Base-by-base conservation (phyloP, 2,113 vertebrate genomes). In the Mohoua ochrocephala region DNA sequence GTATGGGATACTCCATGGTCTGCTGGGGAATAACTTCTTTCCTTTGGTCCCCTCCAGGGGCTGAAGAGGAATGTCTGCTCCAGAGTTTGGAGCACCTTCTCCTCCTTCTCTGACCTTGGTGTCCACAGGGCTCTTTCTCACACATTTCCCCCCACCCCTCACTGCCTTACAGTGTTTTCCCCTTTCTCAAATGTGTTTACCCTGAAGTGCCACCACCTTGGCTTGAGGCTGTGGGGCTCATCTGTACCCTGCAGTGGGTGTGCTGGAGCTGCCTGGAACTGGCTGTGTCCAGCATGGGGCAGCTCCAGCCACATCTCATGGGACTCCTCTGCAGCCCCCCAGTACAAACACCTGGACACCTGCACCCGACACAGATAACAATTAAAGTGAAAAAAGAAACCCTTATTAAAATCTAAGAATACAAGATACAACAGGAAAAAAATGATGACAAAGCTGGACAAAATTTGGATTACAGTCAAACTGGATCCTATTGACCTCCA, bases 141-240 rank as follows among this genome's bases (percentile, higher is more conserved):
- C 0, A 6, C 12, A 12, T 64, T 57, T 50, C 0, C 13, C 15
- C 24, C 5, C 6, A 42, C 3, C 2, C 2, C 7, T 37, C 52
- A 20, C 23, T 26, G n/a, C 12, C 42, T 23, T 33, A 41, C 6
- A 31, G 7, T 21, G 23, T 74, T 87, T 74, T 44, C 10, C 13
- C 15, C 5, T 53, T 74, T 87, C 50, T 79, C 11, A 39, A 49
- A 59, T 19, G 6, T 3, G 1, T 60, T 79, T 64, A 30, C 15
- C 23, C 15, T 16, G 14, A 54, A 2, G 2, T 23, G 15, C 11
- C 18, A 22, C 18, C 21, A 28, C 6, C 18, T 23, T 30, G 26
- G 8, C 21, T 31, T 26, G 44, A 7, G 33, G 10, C 7, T 33
- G 13, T 10, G 13, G 13, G 10, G 8, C 10, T 45, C 24, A 65